Base-by-base conservation (phyloP, 2,113 vertebrate genomes). In the Paralichthys olivaceus region DNA sequence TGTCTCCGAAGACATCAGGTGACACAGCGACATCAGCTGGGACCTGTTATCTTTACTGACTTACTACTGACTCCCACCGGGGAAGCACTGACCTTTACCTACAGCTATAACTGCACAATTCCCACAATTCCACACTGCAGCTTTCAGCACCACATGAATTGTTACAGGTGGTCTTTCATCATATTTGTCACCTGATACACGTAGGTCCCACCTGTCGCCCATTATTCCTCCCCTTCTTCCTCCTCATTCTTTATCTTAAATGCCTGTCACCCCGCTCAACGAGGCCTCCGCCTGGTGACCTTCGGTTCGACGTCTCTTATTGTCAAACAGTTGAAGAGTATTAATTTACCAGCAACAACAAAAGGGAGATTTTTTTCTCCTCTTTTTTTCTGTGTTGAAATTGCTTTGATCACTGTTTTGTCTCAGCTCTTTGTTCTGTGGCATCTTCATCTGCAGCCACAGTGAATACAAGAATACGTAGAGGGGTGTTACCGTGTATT, bases 131-230 rank as follows among this genome's bases (percentile, higher is more conserved):
- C 58, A 66, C 45, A 72, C 40, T 2, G 2, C 63, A 20, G 72
- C 69, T 70, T 19, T 84, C 59, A 61, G 72, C 72, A 6, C 57
- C 58, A 69, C 65, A 62, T 54, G 56, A 47, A 47, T 43, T 54
- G 49, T 32, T 37, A 34, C 73, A 67, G 69, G 14, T 64, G 15
- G 26, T 61, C 81, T 77, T 79, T 85, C 54, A 75, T 83, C 26
- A 12, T 77, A 60, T 78, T 65, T 83, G 77, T 55, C 72, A 83
- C 77, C 77, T 54, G 73, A 85, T 84, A 62, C 58, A 70, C 55
- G 54, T n/a, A 45, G 22, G 49, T 63, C 28, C 17, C 65, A 66
- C 28, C 55, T 69, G 62, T 43, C 49, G 4, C 5, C 60, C 15
- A 2, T 2, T 29, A 4, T 58, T 45, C 23, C 43, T 63, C 55